Evolutionary conservation across 2,113 vertebrate species (phyloP), one percentile per base, ranked within the genome.

Genomic region (Syrrhaptes paradoxus): DNA sequence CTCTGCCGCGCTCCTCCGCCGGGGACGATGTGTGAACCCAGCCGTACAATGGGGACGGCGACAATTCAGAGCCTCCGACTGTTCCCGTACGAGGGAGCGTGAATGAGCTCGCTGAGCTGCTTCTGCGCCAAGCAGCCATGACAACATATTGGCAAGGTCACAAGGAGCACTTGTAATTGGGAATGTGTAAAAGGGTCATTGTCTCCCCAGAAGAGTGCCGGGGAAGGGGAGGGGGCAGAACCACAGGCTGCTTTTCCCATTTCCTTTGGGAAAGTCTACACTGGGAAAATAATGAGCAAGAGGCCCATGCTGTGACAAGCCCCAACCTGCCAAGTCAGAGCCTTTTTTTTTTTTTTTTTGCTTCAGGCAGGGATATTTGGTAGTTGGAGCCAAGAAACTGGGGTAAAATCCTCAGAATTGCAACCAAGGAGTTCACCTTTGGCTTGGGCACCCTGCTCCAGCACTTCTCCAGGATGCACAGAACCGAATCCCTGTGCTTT

Each of bases 71-170:
- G 82, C 61, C 93, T 93, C 55, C 13, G 21, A 57, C 78, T 67
- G 72, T 36, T 91, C 88, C 85, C 49, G 52, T 61, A 11, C 81
- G 3, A 77, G 87, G 67, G 85, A 15, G 63, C 9, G 34, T 73
- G 76, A 97, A 96, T 93, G 95, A 93, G 93, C 75, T 62, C 13
- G 34, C 87, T 5, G 96, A 94, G 90, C 92, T 68, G 92, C 93
- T 86, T 59, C 93, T 93, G 96, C 59, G 85, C 96, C 92, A 49
- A 95, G 93, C 92, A 96, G 96, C 96, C 96, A 96, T 96, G 96
- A 96, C 95, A 97, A 97, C 96, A 97, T 94, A 96, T 95, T 96
- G 95, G 96, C 95, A 95, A 95, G 93, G 96, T 97, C 96, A 97
- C 96, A 87, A 96, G 95, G 84, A 94, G 95, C 96, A 93, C 96